phyloP scores from a whole-genome alignment of 2,113 vertebrate genomes.

The Etheostoma spectabile region DNA sequence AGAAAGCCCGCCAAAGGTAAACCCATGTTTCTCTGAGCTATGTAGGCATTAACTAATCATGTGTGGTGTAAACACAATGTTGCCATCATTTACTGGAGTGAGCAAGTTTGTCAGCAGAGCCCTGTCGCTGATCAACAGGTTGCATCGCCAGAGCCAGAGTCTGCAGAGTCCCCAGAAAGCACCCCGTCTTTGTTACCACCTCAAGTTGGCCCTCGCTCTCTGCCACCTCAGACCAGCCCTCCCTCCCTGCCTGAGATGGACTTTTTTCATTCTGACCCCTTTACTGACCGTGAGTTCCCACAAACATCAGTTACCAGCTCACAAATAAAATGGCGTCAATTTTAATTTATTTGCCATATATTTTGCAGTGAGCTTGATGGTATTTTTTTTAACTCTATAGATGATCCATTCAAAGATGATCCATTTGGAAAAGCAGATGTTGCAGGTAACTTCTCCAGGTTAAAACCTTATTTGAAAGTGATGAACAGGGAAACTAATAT shows the following conservation, averaged over 20 bases:
- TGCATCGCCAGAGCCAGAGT: constrained; percentile 87
- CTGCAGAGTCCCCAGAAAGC: constrained; percentile 70
- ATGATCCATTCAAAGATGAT: constrained; percentile 97
- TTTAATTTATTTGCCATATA: no score
- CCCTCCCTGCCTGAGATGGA: constrained; percentile 87
- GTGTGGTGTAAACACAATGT: background rate
- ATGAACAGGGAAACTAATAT: background rate
- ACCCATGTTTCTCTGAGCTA: background rate
- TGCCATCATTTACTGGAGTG: background rate
- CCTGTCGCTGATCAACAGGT: constrained; percentile 75
- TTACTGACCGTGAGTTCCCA: constrained; percentile 91
- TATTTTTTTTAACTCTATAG: constrained; percentile 75
- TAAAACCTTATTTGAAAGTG: background rate
- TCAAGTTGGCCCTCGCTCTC: constrained; percentile 72
- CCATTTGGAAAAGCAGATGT: constrained; percentile 92
- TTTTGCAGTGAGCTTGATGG: background rate
- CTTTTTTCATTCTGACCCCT: constrained; percentile 96
- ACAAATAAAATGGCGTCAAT: background rate
- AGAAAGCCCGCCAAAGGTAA: constrained; percentile 73
- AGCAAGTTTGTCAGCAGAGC: background rate
- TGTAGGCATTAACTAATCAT: background rate
- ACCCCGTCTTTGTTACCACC: constrained; percentile 77
- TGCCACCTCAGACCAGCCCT: constrained; percentile 73
- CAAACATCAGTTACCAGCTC: background rate
- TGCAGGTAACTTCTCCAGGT: constrained; percentile 81